Evolutionary conservation across 2,113 vertebrate genomes (phyloP).

Genomic region (Pseudorasbora parva): DNA sequence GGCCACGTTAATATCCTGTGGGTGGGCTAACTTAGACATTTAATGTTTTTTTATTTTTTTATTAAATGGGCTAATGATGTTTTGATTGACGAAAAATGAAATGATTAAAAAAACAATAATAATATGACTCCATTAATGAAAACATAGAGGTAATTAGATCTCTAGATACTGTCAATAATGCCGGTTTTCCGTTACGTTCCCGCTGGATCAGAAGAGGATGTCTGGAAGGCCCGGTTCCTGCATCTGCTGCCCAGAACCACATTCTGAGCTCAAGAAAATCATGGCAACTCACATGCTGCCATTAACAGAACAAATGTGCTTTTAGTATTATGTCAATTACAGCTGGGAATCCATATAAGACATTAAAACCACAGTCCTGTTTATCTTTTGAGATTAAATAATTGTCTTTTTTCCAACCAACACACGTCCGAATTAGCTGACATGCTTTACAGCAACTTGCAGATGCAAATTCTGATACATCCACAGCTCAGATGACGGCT

Average conservation of each 20-base stretch:
- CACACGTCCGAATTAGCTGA: neutral
- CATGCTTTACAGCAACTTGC: neutral
- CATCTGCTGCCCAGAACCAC: constrained; percentile 3
- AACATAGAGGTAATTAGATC: neutral
- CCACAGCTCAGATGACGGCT: constrained; percentile 37
- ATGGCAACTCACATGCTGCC: neutral
- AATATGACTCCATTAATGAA: neutral
- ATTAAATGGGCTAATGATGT: neutral
- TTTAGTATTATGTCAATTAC: constrained; percentile 36
- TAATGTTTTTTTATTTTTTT: too few relatives aligned
- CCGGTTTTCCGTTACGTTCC: constrained; percentile 1
- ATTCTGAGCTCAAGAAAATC: neutral
- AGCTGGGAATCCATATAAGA: constrained; percentile 17
- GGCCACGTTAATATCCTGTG: neutral
- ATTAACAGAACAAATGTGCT: constrained; percentile 1
- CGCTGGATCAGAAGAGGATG: constrained; percentile 10
- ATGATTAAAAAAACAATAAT: neutral
- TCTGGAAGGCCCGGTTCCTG: constrained; percentile 5
- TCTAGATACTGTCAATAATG: neutral
- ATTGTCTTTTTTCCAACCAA: neutral
- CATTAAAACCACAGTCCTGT: constrained; percentile 24
- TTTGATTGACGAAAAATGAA: neutral
- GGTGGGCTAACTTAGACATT: neutral
- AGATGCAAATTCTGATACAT: neutral
- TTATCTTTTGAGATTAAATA: constrained; percentile 22